Percentiles rank a stretch among this genome's conserved stretches.
phyloP scores from a whole-genome alignment of 2,888 invertebrate species.

The Dendrolimus houi region DNA sequence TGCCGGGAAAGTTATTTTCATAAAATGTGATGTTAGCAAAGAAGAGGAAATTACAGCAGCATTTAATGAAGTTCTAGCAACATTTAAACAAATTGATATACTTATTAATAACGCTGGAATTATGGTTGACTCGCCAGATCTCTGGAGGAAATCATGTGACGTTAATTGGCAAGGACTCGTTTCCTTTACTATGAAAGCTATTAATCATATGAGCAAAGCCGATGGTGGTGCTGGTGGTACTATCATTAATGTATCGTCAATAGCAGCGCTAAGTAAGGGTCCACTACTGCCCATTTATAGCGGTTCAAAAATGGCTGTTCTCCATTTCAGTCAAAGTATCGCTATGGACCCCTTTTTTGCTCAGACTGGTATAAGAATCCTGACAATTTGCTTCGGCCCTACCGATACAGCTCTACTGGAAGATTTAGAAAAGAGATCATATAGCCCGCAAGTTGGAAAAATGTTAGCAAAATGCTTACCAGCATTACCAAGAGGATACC shows the following conservation, averaged over 20 bases:
- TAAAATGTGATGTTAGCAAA: slow-evolving; percentile 37
- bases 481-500: not conserved
- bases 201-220: slow-evolving; percentile 34
- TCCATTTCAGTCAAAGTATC: slow-evolving; percentile 30
- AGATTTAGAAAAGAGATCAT: not conserved
- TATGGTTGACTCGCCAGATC: slow-evolving; percentile 27
- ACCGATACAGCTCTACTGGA: not conserved
- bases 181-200: slow-evolving; percentile 44
- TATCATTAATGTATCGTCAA: slow-evolving; percentile 37
- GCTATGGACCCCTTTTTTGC: not conserved
- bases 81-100: slow-evolving; percentile 31
- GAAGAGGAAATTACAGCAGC: slow-evolving; percentile 26
- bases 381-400: not conserved
- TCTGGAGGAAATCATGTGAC: slow-evolving; percentile 32
- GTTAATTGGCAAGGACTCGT: slow-evolving; percentile 59
- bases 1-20: slow-evolving; percentile 24
- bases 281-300: slow-evolving; percentile 28
- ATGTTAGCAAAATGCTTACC: not conserved
- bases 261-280: slow-evolving; percentile 19
- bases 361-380: not conserved
- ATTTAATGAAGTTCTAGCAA: slow-evolving; percentile 24
- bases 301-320: slow-evolving; percentile 30
- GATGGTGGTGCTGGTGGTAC: slow-evolving; percentile 37
- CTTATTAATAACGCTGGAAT: slow-evolving; percentile 45
- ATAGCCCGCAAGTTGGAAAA: not conserved